Evolutionary conservation across 1,140 invertebrate genomes (phyloP), one percentile per base, ranked within the genome.

Genomic region (Musca domestica): DNA sequence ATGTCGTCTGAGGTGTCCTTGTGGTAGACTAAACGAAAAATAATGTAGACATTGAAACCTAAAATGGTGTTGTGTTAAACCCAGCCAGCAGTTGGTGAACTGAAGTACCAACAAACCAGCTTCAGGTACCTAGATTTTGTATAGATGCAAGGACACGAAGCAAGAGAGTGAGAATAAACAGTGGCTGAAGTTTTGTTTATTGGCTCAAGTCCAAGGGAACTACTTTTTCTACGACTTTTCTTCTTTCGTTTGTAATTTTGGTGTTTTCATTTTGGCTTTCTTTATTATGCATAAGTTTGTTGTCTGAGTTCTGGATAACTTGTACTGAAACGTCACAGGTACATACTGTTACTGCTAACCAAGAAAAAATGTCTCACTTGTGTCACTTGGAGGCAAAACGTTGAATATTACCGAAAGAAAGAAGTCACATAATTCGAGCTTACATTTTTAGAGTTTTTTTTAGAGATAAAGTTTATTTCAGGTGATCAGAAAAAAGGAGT

Each of bases 371-470:
- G 20, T 19, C 30, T n/a, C n/a, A n/a, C n/a, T n/a, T n/a, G 27
- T 61, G 56, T 61, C 56, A 61, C 19, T 61, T 61, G 41, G 10
- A 61, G 56, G 56, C 41, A 19, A 30, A 61, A 41, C 2, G 34
- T 41, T 10, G 5, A 5, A 10, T 41, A 19, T 20, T 61, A 12
- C 27, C 9, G 14, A 20, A 52, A 25, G 23, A 54, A 54, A 15
- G 56, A 34, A 61, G 56, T 61, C 56, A 34, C 14, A 41, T 61
- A 61, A 61, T 9, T 41, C 41, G 41, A 61, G 56, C 27, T 61
- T 27, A 61, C 27, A 27, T 56, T 23, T 56, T 25, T 15, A 25
- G 23, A 23, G 27, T 23, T 56, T 56, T 54, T 56, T 56, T 25
- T 56, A 10, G 22, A 25, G 14, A 12, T 56, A 56, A 56, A 56